Percentiles rank a stretch among this genome's conserved stretches.
phyloP scores from a whole-genome alignment of 2,113 vertebrate species.

The Ranitomeya variabilis region DNA sequence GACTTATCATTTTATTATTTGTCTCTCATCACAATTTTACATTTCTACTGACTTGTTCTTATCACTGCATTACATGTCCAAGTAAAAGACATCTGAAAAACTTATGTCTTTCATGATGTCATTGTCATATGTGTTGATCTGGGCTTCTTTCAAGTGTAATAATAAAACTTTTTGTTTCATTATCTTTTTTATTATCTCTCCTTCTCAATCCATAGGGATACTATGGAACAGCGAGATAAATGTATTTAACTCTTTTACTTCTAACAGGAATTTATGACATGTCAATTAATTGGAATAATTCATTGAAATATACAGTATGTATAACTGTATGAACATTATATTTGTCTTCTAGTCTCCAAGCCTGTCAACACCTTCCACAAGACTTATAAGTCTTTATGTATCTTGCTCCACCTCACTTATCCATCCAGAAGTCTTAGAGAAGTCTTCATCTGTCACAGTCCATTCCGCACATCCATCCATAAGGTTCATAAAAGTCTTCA shows the following conservation, averaged over 20 bases:
- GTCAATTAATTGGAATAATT: neutral
- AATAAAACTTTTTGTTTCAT: neutral
- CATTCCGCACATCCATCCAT: too few relatives aligned
- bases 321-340: neutral
- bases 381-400: too few relatives aligned
- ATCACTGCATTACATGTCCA: neutral
- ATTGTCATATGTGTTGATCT: neutral
- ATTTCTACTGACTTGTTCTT: neutral
- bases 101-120: neutral
- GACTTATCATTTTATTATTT: neutral
- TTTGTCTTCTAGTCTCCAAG: neutral
- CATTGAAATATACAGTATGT: neutral
- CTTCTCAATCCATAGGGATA: too few relatives aligned
- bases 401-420: too few relatives aligned
- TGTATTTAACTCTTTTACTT: neutral
- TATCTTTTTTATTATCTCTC: neutral
- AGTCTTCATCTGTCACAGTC: too few relatives aligned
- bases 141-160: neutral
- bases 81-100: neutral
- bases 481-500: too few relatives aligned
- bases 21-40: neutral
- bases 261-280: neutral
- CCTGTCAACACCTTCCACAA: too few relatives aligned
- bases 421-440: too few relatives aligned
- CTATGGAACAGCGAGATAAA: too few relatives aligned